These are phyloP conservation scores for Poeciliopsis paucimaculata DNA, from an alignment of 2,797 vertebrate genomes.

Conservation along the genomic window DNA sequence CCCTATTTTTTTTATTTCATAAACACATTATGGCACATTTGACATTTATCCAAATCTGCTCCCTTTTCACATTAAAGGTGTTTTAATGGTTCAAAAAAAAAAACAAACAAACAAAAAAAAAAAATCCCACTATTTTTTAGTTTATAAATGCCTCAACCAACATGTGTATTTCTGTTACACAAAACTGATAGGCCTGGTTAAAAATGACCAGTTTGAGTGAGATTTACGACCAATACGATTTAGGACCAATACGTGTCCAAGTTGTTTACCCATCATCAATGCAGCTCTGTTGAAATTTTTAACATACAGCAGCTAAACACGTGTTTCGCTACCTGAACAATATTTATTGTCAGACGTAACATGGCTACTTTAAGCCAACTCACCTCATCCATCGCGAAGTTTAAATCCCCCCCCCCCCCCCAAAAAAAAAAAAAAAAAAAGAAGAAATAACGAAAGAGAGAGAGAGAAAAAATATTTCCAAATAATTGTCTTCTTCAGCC, in stretches of 20 bases:
- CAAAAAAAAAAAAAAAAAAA: neutral
- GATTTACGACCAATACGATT: neutral
- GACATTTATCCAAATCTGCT: neutral
- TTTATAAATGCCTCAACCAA: neutral
- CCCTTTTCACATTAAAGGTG: neutral
- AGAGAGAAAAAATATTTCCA: constrained; percentile 1
- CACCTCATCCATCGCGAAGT: constrained; percentile 72
- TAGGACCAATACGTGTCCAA: neutral
- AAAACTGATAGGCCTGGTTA: neutral
- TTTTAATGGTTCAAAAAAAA: neutral
- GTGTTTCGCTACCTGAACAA: neutral
- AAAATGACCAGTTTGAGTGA: neutral
- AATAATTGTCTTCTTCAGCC: constrained; percentile 35
- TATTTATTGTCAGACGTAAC: neutral
- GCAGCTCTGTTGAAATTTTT: neutral
- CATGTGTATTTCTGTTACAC: neutral
- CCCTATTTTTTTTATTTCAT: neutral
- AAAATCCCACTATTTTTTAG: neutral
- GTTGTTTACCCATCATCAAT: neutral
- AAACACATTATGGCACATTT: neutral
- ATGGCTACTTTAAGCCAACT: constrained; percentile 3
- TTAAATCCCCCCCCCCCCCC: constrained; percentile 19
- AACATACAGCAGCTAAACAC: neutral
- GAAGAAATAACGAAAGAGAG: neutral
- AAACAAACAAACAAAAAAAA: no score